phyloP scores from a whole-genome alignment of 2,888 invertebrate genomes.

The Piscicola geometra region DNA sequence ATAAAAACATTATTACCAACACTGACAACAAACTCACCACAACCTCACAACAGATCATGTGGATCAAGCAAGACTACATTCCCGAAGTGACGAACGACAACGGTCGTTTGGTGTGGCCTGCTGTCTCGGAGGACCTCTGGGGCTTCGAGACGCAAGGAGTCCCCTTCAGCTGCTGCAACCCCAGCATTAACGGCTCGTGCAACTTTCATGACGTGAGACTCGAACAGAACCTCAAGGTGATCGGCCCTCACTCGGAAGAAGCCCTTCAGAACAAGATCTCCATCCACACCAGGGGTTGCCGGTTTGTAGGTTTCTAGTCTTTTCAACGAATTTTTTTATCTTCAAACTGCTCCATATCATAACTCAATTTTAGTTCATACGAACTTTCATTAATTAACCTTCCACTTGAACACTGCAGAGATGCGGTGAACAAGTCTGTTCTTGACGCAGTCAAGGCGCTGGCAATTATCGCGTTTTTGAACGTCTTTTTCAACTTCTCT shows the following conservation, averaged over 20 bases:
- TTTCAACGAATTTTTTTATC: background rate
- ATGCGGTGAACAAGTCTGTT: conserved; percentile 18
- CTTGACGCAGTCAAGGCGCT: conserved; percentile 14
- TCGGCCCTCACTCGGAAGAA: background rate
- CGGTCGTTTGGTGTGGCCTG: no score
- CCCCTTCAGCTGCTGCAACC: conserved; percentile 30
- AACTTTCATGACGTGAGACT: conserved; percentile 7
- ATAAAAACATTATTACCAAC: no score
- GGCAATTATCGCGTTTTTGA: conserved; percentile 1
- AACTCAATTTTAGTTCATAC: background rate
- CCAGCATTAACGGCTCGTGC: conserved; percentile 1
- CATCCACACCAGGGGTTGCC: background rate
- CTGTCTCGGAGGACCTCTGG: background rate
- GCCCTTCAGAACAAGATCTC: background rate
- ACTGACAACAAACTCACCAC: no score
- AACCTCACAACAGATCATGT: conserved; percentile 23
- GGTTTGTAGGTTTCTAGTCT: background rate
- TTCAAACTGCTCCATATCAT: background rate
- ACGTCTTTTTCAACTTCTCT: conserved; percentile 28
- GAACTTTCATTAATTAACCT: no score
- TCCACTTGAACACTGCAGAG: background rate
- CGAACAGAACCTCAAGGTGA: no score
- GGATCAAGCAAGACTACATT: conserved; percentile 21
- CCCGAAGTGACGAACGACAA: background rate
- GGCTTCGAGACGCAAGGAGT: conserved; percentile 28